A percentile compares a stretch with the other conserved stretches of the same genome.
Evolutionary conservation across 2,888 invertebrate genomes (phyloP).

Genomic region (Lampropteryx suffumata): DNA sequence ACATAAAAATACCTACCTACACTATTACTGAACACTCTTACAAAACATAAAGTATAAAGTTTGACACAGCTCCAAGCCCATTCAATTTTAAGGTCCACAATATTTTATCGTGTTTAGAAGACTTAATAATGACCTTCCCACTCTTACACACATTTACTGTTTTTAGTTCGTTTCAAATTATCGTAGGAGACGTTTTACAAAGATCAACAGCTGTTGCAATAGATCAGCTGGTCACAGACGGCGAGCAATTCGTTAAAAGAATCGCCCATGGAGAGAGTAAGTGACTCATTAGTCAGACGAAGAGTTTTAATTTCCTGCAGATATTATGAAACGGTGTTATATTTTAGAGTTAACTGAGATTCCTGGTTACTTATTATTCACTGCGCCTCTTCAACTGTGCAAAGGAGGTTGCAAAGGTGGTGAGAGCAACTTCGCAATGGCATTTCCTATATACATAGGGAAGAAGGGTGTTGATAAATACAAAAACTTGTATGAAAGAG

Average conservation of each 20-base stretch:
- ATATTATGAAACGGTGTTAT: conserved; percentile 15
- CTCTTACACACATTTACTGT: conserved; percentile 40
- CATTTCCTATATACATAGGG: conserved; percentile 62
- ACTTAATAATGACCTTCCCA: conserved; percentile 35
- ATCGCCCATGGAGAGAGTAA: conserved; percentile 53
- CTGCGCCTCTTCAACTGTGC: conserved; percentile 66
- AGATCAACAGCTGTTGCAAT: conserved; percentile 32
- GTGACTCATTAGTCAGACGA: conserved; percentile 34
- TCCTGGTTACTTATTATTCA: conserved; percentile 57
- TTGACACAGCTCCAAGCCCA: conserved; percentile 29
- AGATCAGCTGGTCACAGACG: conserved; percentile 40
- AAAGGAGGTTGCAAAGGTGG: conserved; percentile 47
- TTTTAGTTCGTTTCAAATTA: conserved; percentile 42
- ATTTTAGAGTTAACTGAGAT: conserved; percentile 53
- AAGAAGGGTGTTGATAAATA: conserved; percentile 42
- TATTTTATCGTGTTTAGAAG: conserved; percentile 25
- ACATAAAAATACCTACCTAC: conserved; percentile 23
- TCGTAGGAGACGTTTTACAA: conserved; percentile 35
- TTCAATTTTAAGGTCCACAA: conserved; percentile 36
- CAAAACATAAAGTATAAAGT: conserved; percentile 26
- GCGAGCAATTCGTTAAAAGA: conserved; percentile 47
- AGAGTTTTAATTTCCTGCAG: conserved; percentile 13
- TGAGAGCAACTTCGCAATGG: conserved; percentile 44
- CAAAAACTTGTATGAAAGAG: conserved; percentile 43
- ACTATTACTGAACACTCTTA: conserved; percentile 11